A percentile compares a stretch with the other conserved stretches of the same genome.
These are phyloP conservation scores for Drosophila fulvimacula DNA, from an alignment of 2,888 invertebrate genomes.

Conservation along the genomic window DNA sequence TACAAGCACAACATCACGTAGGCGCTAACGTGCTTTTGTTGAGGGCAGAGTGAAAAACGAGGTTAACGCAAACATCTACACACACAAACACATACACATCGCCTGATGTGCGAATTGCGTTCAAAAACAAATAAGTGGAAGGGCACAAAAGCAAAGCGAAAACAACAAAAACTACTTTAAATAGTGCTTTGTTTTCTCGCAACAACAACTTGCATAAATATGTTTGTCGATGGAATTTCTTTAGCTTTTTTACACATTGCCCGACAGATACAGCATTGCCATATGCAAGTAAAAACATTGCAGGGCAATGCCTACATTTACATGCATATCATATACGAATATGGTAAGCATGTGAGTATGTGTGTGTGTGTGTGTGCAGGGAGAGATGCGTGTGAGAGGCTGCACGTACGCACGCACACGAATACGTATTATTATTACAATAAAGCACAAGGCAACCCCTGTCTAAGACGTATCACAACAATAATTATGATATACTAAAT, in stretches of 20 bases:
- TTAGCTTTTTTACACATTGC: constrained; percentile 26
- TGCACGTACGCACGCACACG: constrained; percentile 51
- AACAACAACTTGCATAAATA: constrained; percentile 30
- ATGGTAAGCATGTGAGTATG: neutral
- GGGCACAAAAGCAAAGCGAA: constrained; percentile 58
- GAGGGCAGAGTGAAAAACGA: constrained; percentile 59
- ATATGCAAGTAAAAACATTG: constrained; percentile 52
- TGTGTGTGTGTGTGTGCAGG: constrained; percentile 13
- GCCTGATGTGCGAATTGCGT: constrained; percentile 72
- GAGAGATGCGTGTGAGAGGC: constrained; percentile 27
- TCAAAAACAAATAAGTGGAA: constrained; percentile 64
- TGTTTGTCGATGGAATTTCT: constrained; percentile 36
- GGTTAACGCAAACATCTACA: constrained; percentile 56
- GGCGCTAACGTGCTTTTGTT: constrained; percentile 62
- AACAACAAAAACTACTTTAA: constrained; percentile 45
- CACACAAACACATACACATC: constrained; percentile 38
- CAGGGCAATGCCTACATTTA: constrained; percentile 42
- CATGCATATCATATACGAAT: constrained; percentile 17
- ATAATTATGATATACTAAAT: constrained; percentile 14
- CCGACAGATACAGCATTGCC: constrained; percentile 54
- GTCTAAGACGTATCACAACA: neutral
- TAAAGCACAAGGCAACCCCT: constrained; percentile 1
- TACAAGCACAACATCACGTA: constrained; percentile 73
- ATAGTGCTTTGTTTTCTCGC: constrained; percentile 40
- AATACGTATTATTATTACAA: neutral